phyloP scores from a whole-genome alignment of 92 coral and sea anemone species.

The Porites cylindrica region DNA sequence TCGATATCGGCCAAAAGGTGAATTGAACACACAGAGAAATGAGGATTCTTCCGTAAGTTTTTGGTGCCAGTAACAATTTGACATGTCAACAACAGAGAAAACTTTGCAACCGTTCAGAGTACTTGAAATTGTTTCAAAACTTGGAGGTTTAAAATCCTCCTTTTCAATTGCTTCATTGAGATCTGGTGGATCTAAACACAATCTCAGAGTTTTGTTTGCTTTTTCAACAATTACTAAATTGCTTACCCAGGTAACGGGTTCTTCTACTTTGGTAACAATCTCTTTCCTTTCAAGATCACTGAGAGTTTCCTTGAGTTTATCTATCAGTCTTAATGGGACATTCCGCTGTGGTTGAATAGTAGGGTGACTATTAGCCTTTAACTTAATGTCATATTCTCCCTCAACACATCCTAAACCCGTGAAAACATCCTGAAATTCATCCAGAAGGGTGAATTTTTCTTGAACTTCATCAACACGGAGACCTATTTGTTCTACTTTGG shows the following conservation, averaged over 20 bases:
- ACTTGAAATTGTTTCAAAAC: conserved; percentile 54
- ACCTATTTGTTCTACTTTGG: conserved; percentile 32
- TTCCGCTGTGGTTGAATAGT: no score
- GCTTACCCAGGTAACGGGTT: conserved; percentile 44
- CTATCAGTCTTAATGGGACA: no score
- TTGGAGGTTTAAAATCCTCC: conserved; percentile 30
- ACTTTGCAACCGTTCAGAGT: conserved; percentile 23
- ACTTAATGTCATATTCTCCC: conserved; percentile 46
- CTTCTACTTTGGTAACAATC: conserved; percentile 28
- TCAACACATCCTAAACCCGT: conserved; percentile 47
- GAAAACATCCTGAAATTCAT: conserved; percentile 56
- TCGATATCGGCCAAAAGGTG: conserved; percentile 46
- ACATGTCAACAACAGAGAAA: no score
- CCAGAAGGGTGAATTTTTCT: conserved; percentile 16
- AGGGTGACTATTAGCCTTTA: conserved; percentile 44
- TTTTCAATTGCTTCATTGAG: conserved; percentile 38
- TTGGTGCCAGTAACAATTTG: no score
- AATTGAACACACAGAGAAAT: conserved; percentile 40
- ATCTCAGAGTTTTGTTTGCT: conserved; percentile 42
- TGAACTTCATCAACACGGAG: conserved; percentile 38
- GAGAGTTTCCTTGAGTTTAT: conserved; percentile 41
- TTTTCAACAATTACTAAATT: conserved; percentile 34
- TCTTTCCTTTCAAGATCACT: conserved; percentile 29
- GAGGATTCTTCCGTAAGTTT: conserved; percentile 47
- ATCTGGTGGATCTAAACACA: conserved; percentile 52